phyloP scores from a whole-genome alignment of 1,140 invertebrate species.

The Stegodyphus mimosarum region DNA sequence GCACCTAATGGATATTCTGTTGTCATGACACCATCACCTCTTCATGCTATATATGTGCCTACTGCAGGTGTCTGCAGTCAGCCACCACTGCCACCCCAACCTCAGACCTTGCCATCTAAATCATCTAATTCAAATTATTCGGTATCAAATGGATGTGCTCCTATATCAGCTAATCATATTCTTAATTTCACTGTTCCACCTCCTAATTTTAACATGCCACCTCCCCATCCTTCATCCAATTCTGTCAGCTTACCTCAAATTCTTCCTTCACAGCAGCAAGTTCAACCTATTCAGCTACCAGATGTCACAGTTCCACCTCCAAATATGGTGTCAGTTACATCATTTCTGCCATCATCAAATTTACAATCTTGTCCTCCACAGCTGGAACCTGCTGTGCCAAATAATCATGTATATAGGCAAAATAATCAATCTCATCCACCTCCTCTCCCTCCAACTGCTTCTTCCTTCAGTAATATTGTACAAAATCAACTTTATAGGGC shows the following conservation, averaged over 20 bases:
- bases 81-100: constrained; percentile 24
- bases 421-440: constrained; percentile 40
- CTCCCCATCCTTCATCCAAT: constrained; percentile 46
- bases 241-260: constrained; percentile 38
- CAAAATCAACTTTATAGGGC: constrained; percentile 50
- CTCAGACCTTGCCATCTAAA: constrained; percentile 24
- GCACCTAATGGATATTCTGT: constrained; percentile 56
- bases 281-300: constrained; percentile 57
- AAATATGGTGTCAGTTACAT: constrained; percentile 56
- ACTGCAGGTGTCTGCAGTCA: constrained; percentile 37
- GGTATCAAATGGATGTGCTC: constrained; percentile 31
- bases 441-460: constrained; percentile 31
- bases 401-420: constrained; percentile 42
- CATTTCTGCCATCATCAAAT: constrained; percentile 54
- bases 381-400: constrained; percentile 54
- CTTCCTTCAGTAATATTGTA: constrained; percentile 44
- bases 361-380: constrained; percentile 52
- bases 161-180: constrained; percentile 53
- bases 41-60: constrained; percentile 47
- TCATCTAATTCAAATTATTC: constrained; percentile 38
- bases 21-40: constrained; percentile 62
- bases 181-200: constrained; percentile 57
- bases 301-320: constrained; percentile 62
- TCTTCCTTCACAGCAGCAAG: constrained; percentile 28
- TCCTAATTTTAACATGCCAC: constrained; percentile 62